phyloP scores from a whole-genome alignment of 2,888 invertebrate genomes.

The Ichneumoninae sp. region DNA sequence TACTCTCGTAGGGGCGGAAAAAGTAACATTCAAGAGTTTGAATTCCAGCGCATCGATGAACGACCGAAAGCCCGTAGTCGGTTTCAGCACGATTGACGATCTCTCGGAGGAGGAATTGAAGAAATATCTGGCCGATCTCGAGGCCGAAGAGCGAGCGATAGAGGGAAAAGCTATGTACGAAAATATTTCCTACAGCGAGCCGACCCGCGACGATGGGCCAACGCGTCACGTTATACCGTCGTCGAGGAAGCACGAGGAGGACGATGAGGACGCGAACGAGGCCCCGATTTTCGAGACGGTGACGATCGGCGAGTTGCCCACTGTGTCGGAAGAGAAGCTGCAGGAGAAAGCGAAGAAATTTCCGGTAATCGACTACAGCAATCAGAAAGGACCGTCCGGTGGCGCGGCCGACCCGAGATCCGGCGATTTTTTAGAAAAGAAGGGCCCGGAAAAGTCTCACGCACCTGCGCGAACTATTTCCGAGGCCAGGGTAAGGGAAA shows the following conservation, averaged over 20 bases:
- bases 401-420: conserved; percentile 69
- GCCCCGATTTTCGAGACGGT: conserved; percentile 79
- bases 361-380: conserved; percentile 78
- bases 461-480: conserved; percentile 70
- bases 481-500: conserved; percentile 71
- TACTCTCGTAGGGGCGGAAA: conserved; percentile 18
- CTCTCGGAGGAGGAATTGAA: conserved; percentile 83
- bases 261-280: conserved; percentile 78
- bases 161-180: conserved; percentile 68
- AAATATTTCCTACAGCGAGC: conserved; percentile 55
- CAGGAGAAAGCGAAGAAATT: conserved; percentile 79
- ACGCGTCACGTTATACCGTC: conserved; percentile 9
- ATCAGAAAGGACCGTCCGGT: conserved; percentile 40
- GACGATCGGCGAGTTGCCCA: conserved; percentile 77
- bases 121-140: conserved; percentile 83
- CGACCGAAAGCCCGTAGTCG: conserved; percentile 73
- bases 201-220: conserved; percentile 25
- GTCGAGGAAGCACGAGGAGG: conserved; percentile 54
- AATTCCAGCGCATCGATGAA: conserved; percentile 19
- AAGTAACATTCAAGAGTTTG: conserved; percentile 62
- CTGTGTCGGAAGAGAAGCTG: conserved; percentile 75
- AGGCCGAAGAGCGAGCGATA: conserved; percentile 81
- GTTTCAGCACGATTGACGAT: conserved; percentile 80
- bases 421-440: conserved; percentile 73
- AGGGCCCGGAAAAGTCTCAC: conserved; percentile 69